phyloP scores from a whole-genome alignment of 2,113 vertebrate genomes.

The Gavia stellata region DNA sequence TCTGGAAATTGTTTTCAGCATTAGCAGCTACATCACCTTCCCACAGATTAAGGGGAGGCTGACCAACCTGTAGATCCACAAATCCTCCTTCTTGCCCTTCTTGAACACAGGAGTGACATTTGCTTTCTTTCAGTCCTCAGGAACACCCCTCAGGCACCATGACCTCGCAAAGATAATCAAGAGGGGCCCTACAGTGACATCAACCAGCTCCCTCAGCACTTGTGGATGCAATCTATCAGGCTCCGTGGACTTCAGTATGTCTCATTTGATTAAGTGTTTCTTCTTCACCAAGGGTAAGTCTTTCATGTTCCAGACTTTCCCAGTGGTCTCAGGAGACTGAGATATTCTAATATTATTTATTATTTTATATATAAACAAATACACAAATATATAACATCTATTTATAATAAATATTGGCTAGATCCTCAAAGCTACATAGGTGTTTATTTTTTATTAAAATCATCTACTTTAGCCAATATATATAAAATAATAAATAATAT shows the following conservation, averaged over 20 bases:
- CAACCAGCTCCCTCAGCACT: background rate
- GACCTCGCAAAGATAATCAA: background rate
- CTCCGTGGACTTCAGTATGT: background rate
- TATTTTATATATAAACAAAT: background rate
- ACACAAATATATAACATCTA: background rate
- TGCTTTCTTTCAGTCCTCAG: background rate
- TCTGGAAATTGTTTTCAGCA: background rate
- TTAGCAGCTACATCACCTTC: background rate
- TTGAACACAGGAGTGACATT: background rate
- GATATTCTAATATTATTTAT: background rate
- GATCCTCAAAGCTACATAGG: background rate
- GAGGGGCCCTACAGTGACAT: background rate
- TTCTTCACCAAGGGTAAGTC: background rate
- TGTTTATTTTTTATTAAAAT: background rate
- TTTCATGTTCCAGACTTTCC: background rate
- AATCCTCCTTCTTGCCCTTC: background rate
- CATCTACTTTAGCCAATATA: background rate
- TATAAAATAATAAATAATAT: background rate
- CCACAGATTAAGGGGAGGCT: background rate
- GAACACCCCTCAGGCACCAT: background rate
- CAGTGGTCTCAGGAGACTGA: background rate
- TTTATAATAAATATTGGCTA: background rate
- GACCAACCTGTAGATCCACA: background rate
- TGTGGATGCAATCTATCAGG: background rate
- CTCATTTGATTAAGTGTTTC: background rate